These are phyloP conservation scores for Peromyscus eremicus DNA, from an alignment of 2,797 vertebrate genomes.

Conservation along the genomic window DNA sequence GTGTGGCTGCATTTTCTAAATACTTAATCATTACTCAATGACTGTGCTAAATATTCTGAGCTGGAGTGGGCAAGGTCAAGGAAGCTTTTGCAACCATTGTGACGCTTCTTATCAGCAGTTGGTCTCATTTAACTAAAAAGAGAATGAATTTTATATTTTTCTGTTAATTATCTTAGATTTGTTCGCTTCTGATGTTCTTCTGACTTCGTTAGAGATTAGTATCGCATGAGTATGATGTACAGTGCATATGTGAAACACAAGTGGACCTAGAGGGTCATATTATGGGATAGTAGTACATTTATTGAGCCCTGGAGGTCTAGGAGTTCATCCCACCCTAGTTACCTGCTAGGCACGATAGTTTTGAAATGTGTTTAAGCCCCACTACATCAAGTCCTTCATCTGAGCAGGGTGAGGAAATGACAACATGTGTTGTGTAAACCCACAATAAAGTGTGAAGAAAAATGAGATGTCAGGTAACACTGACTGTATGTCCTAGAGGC, in stretches of 20 bases:
- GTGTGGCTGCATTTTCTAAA: slow-evolving; percentile 35
- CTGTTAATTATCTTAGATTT: slow-evolving; percentile 24
- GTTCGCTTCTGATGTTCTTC: neutral
- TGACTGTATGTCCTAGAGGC: neutral
- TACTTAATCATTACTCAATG: slow-evolving; percentile 61
- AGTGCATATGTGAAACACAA: neutral
- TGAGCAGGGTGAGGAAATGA: neutral
- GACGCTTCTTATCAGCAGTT: slow-evolving; percentile 35
- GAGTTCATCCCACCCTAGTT: neutral
- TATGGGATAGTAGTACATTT: neutral
- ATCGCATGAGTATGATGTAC: neutral
- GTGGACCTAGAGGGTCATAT: neutral
- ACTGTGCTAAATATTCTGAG: slow-evolving; percentile 69
- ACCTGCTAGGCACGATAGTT: neutral
- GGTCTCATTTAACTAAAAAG: neutral
- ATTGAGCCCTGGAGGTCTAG: neutral
- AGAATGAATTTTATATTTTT: slow-evolving; percentile 47
- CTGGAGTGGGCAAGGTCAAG: slow-evolving; percentile 74
- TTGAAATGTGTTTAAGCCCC: neutral
- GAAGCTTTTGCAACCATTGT: slow-evolving; percentile 73
- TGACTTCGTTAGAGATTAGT: neutral
- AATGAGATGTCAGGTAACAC: neutral
- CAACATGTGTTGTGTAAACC: neutral
- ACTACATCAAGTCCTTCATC: neutral
- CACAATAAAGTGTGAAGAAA: neutral